phyloP scores from a whole-genome alignment of 2,113 vertebrate genomes.

The Neodon shergylaensis region DNA sequence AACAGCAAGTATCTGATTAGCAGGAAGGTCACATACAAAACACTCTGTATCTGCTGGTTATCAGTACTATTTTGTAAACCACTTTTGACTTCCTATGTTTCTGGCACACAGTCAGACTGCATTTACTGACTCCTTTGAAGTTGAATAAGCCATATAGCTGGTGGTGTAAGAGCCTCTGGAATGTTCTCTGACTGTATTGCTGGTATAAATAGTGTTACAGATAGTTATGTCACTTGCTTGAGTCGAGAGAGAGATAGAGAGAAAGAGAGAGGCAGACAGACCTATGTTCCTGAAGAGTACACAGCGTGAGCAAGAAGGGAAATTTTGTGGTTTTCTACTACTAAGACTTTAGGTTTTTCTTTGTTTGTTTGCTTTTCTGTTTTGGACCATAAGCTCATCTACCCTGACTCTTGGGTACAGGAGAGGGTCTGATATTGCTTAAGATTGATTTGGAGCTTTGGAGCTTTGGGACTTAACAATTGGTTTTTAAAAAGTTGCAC shows the following conservation, averaged over 20 bases:
- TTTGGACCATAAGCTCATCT: not conserved
- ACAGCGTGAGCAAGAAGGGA: not conserved
- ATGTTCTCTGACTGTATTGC: not conserved
- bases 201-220: not conserved
- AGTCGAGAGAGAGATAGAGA: not conserved
- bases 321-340: not conserved
- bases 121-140: not conserved
- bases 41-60: not conserved
- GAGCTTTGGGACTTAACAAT: not conserved
- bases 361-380: not conserved
- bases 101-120: not conserved
- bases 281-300: not conserved
- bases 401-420: not conserved
- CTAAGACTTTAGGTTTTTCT: not conserved
- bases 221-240: not conserved
- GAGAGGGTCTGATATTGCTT: not conserved
- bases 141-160: not conserved
- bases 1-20: not conserved
- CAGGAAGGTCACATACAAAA: not conserved
- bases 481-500: not conserved
- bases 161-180: not conserved
- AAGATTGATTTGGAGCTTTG: not conserved
- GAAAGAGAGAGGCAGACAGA: not conserved
- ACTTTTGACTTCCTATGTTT: not conserved
- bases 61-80: not conserved